Evolutionary conservation across 1,140 invertebrate species (phyloP).

Genomic region (Eumaeus atala): DNA sequence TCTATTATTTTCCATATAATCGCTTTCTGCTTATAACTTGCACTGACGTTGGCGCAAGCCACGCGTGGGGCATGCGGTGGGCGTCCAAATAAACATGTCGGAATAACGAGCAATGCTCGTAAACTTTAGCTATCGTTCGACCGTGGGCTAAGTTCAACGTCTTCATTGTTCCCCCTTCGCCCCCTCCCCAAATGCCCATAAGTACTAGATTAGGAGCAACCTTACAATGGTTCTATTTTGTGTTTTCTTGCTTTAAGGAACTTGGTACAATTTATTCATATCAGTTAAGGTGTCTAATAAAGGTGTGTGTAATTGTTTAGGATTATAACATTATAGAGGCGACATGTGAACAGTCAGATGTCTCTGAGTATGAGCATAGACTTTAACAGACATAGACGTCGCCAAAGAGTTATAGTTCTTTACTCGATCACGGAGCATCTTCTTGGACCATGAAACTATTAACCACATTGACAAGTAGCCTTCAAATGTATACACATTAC

Average conservation of each 20-base stretch:
- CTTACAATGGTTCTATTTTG: slow-evolving; percentile 4
- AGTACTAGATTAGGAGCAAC: slow-evolving; percentile 18
- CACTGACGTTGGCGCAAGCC: slow-evolving; percentile 40
- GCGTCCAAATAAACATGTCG: slow-evolving; percentile 63
- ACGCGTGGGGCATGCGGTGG: slow-evolving; percentile 50
- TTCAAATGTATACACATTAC: no score
- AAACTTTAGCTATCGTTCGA: slow-evolving; percentile 33
- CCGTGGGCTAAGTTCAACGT: slow-evolving; percentile 42
- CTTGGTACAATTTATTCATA: no score
- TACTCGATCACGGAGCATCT: no score
- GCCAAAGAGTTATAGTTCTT: no score
- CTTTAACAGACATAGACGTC: no score
- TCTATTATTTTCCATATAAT: neutral
- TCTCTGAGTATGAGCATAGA: no score
- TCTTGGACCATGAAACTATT: no score
- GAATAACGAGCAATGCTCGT: slow-evolving; percentile 45
- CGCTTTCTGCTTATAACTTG: slow-evolving; percentile 26
- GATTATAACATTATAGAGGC: no score
- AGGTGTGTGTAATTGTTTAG: no score
- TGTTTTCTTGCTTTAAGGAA: neutral
- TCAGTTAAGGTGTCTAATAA: no score
- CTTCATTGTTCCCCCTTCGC: slow-evolving; percentile 32
- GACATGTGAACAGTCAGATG: no score
- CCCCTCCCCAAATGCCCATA: slow-evolving; percentile 21
- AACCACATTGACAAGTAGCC: no score